phyloP scores from a whole-genome alignment of 2,888 invertebrate species.

The Trisateles emortualis region DNA sequence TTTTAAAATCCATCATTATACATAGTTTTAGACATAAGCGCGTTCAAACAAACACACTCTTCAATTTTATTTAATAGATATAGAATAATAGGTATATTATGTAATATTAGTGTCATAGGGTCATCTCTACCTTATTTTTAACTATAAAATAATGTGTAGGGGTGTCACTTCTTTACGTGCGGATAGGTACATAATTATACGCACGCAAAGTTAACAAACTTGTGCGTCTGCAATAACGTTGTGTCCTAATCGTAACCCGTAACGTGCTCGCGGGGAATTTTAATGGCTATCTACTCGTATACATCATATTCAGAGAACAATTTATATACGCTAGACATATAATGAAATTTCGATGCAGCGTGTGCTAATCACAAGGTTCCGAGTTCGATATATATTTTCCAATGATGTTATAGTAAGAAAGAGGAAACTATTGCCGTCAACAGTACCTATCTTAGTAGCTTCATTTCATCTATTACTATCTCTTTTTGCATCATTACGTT shows the following conservation, averaged over 20 bases:
- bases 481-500: no score
- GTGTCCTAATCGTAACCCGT: constrained; percentile 38
- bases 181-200: constrained; percentile 64
- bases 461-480: no score
- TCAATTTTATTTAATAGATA: constrained; percentile 9
- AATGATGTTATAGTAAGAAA: no score
- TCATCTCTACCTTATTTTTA: constrained; percentile 38
- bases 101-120: constrained; percentile 45
- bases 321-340: constrained; percentile 4
- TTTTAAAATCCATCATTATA: no score
- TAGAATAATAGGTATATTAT: constrained; percentile 33
- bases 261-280: constrained; percentile 35
- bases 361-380: no score
- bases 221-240: constrained; percentile 16
- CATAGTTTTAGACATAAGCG: no score
- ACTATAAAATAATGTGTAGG: constrained; percentile 46
- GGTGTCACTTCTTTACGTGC: constrained; percentile 60
- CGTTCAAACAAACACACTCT: no score
- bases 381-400: no score
- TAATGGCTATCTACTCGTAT: constrained; percentile 32
- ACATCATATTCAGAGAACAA: constrained; percentile 16
- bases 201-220: constrained; percentile 64
- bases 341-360: constrained; percentile 1
- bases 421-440: no score
- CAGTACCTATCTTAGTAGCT: no score